phyloP scores from a whole-genome alignment of 2,113 vertebrate genomes.

The Pongo pygmaeus region DNA sequence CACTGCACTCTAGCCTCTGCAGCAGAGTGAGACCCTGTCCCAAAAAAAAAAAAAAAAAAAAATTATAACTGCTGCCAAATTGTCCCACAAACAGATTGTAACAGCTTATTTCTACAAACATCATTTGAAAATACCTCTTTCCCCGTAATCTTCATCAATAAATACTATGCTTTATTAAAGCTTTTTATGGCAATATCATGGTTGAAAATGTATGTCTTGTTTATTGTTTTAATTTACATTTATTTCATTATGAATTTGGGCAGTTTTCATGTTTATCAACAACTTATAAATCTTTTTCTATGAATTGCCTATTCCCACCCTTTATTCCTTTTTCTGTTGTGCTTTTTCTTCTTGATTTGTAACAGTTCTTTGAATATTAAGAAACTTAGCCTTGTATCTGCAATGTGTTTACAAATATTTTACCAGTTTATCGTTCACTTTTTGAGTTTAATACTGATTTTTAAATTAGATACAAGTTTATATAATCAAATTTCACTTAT shows the following conservation, averaged over 20 bases:
- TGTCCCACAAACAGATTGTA: neutral
- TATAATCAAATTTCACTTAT: slow-evolving; percentile 1
- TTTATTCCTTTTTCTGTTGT: slow-evolving; percentile 22
- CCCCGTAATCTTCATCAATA: neutral
- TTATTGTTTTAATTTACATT: neutral
- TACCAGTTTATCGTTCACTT: neutral
- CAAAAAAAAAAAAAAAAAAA: no score
- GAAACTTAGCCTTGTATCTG: neutral
- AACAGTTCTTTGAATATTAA: neutral
- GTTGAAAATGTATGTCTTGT: neutral
- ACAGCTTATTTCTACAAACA: neutral
- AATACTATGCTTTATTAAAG: neutral
- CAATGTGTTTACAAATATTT: neutral
- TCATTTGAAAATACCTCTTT: slow-evolving; percentile 14
- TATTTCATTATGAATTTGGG: slow-evolving; percentile 24
- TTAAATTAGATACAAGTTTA: neutral
- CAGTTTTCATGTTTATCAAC: neutral
- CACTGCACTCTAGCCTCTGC: no score
- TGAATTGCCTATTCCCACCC: neutral
- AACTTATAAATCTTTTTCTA: slow-evolving; percentile 7
- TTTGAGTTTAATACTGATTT: slow-evolving; percentile 11
- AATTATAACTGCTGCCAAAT: neutral
- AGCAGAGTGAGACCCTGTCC: no score
- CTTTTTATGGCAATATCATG: neutral
- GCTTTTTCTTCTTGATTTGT: neutral